Evolutionary conservation across 2,797 vertebrate genomes (phyloP).

Genomic region (Poecilia picta): DNA sequence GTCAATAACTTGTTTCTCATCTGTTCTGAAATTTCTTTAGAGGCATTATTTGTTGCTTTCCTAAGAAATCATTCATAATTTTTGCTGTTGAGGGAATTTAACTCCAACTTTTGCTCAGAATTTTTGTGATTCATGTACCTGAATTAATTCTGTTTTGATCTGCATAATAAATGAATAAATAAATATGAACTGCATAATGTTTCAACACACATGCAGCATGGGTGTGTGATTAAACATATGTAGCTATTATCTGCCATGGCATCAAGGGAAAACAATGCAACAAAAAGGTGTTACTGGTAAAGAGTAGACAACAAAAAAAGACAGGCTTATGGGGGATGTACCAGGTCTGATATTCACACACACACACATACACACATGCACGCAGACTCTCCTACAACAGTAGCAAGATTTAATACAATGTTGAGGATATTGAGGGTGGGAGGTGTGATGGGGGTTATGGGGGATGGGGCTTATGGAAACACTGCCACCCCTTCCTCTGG

Average conservation of each 20-base stretch:
- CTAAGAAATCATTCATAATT: not conserved
- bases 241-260: slow-evolving; percentile 23
- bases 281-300: slow-evolving; percentile 22
- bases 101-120: not conserved
- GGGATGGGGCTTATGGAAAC: slow-evolving; percentile 48
- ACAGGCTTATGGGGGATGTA: slow-evolving; percentile 40
- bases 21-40: not conserved
- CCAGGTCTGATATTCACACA: slow-evolving; percentile 48
- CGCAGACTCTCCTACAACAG: slow-evolving; percentile 64
- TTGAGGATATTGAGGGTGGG: slow-evolving; percentile 69
- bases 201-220: slow-evolving; percentile 30
- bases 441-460: slow-evolving; percentile 59
- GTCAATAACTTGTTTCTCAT: not conserved
- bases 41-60: not conserved
- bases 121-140: not conserved
- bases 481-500: slow-evolving; percentile 41
- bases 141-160: not conserved
- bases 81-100: not conserved
- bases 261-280: slow-evolving; percentile 51
- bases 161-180: not conserved
- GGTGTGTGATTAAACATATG: slow-evolving; percentile 27
- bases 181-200: not conserved
- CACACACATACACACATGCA: slow-evolving; percentile 26
- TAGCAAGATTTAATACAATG: slow-evolving; percentile 70
- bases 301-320: slow-evolving; percentile 29